A percentile compares a stretch with the other conserved stretches of the same genome.
phyloP scores from a whole-genome alignment of 2,888 invertebrate species.

The Drosophila paracracens region DNA sequence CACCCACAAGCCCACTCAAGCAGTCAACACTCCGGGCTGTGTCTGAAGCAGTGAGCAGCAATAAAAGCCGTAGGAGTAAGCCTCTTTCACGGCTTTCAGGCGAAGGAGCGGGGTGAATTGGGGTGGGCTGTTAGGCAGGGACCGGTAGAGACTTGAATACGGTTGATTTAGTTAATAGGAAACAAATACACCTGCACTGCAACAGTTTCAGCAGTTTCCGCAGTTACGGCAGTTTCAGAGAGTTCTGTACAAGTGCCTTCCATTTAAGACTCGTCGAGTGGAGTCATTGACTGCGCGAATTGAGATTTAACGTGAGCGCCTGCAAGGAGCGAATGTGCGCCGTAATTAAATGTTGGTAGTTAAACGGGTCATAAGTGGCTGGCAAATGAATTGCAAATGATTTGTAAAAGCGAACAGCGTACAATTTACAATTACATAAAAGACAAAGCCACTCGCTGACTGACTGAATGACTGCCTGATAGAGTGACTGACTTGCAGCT shows the following conservation, averaged over 20 bases:
- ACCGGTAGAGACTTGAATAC: slow-evolving; percentile 50
- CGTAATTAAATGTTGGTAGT: slow-evolving; percentile 73
- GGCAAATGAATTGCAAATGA: slow-evolving; percentile 73
- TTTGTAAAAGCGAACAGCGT: slow-evolving; percentile 56
- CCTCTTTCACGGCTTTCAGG: slow-evolving; percentile 52
- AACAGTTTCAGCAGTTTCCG: slow-evolving; percentile 8
- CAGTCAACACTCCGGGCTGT: slow-evolving; percentile 55
- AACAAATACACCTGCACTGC: slow-evolving; percentile 59
- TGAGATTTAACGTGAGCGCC: slow-evolving; percentile 24
- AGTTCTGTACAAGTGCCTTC: slow-evolving; percentile 27
- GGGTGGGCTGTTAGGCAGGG: background rate
- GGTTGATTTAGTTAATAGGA: slow-evolving; percentile 71
- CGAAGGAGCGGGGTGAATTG: background rate
- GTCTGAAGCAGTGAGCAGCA: slow-evolving; percentile 47
- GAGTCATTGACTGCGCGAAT: slow-evolving; percentile 54
- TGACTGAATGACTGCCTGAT: slow-evolving; percentile 18
- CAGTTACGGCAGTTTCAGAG: background rate
- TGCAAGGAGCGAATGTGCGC: background rate
- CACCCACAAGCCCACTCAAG: slow-evolving; percentile 52
- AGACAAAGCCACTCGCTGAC: slow-evolving; percentile 23
- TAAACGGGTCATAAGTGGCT: slow-evolving; percentile 70
- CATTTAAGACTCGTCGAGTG: slow-evolving; percentile 29
- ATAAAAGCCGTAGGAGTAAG: slow-evolving; percentile 64
- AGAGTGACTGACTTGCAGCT: slow-evolving; percentile 12
- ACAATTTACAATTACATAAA: slow-evolving; percentile 36